Base-by-base conservation (phyloP, 2,888 invertebrate species). In the Tyria jacobaeae region DNA sequence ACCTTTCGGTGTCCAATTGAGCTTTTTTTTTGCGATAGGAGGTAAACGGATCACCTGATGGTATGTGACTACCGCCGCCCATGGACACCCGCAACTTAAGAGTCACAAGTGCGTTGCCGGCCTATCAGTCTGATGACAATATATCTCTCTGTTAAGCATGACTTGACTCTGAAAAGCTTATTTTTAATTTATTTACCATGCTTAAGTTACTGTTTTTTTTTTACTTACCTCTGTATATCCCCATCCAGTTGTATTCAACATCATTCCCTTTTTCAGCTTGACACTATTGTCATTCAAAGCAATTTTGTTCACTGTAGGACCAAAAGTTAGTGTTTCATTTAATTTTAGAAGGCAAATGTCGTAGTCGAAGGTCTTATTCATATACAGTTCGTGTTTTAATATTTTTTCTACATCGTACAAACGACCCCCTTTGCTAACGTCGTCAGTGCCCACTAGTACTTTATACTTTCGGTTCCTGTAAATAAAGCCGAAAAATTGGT, bases 331-430 rank as follows among this genome's bases (percentile, higher is more conserved):
- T 4, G 64, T 52, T 37, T 76, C 67, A 31, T 75, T 74, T 60
- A 75, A 57, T 68, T 76, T 76, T 1, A 75, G 51, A 5, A 75
- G 39, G 35, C 62, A 67, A 35, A 82, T 57, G 62, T 82, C 82
- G 55, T 72, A 75, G 49, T 79, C 77, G 1, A 17, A 49, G 3
- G 76, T 79, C 51, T n/a, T 61, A 48, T 70, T 68, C 3, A 66
- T 64, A 57, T 74, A 83, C n/a, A 51, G 55, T 48, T 75, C 54
- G 51, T 83, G 82, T n/a, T 60, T 25, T 47, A 78, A 68, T 57
- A 79, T 78, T 64, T 79, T 74, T 57, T 81, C 79, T 15, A 82
- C 62, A 3, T 82, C 80, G 51, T 78, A 78, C 0, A 81, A n/a
- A 9, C 68, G 44, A 15, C 81, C 84, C 0, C 71, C 75, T 41